Evolutionary conservation across 2,797 vertebrate species (phyloP).

Genomic region (Clarias fuscus): DNA sequence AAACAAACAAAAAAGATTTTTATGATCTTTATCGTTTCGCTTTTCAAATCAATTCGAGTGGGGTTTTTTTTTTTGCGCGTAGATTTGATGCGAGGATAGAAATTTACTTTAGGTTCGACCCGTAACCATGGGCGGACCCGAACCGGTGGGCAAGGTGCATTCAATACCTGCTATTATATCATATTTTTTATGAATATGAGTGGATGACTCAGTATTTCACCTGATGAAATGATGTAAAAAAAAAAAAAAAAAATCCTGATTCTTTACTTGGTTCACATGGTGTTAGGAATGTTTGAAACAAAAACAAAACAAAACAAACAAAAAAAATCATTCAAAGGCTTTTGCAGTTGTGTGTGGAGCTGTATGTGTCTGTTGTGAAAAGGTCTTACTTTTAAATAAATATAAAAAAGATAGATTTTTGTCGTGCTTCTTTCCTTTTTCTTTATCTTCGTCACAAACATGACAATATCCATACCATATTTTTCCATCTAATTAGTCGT

Average conservation of each 20-base stretch:
- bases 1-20: neutral
- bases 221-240: slow-evolving; percentile 48
- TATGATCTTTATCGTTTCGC: neutral
- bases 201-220: slow-evolving; percentile 42
- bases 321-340: slow-evolving; percentile 36
- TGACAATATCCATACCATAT: neutral
- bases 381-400: slow-evolving; percentile 60
- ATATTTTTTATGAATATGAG: slow-evolving; percentile 28
- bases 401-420: slow-evolving; percentile 2
- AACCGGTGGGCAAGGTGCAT: slow-evolving; percentile 49
- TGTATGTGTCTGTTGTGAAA: slow-evolving; percentile 55
- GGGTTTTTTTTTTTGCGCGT: neutral
- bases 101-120: neutral
- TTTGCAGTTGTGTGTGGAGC: slow-evolving; percentile 53
- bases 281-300: slow-evolving; percentile 39
- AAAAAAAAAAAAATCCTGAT: slow-evolving; percentile 50
- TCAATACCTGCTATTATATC: slow-evolving; percentile 34
- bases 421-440: neutral
- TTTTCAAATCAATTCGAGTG: neutral
- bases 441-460: neutral
- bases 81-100: neutral
- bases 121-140: neutral
- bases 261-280: slow-evolving; percentile 46
- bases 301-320: slow-evolving; percentile 13
- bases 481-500: neutral